phyloP scores from a whole-genome alignment of 2,113 vertebrate genomes.

The Hyperopisus bebe region DNA sequence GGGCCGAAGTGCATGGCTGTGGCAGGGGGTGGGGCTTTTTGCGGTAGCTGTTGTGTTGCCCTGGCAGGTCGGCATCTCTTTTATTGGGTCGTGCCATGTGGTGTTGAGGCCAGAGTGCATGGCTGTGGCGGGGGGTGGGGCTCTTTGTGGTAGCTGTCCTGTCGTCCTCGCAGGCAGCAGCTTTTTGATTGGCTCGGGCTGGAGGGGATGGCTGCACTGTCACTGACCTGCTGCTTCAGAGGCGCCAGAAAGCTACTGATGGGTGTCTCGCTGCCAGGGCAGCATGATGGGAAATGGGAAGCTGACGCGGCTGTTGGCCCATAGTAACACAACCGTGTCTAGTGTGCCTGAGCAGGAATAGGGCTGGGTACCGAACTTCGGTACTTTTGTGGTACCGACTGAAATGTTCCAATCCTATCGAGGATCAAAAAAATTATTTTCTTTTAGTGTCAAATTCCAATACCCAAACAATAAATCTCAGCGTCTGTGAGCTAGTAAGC shows the following conservation, averaged over 20 bases:
- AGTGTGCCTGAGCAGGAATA: neutral
- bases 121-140: neutral
- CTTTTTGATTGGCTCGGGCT: neutral
- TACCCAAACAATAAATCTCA: too few relatives aligned
- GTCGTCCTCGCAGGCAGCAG: neutral
- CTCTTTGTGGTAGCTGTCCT: neutral
- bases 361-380: too few relatives aligned
- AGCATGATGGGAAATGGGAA: slow-evolving; percentile 1
- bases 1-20: neutral
- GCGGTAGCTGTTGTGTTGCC: neutral
- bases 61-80: neutral
- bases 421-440: too few relatives aligned
- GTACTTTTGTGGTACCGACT: too few relatives aligned
- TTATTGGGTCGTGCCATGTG: neutral
- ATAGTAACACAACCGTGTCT: neutral
- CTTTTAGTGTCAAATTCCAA: too few relatives aligned
- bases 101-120: neutral
- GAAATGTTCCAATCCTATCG: too few relatives aligned
- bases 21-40: neutral
- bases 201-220: neutral
- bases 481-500: too few relatives aligned
- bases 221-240: neutral
- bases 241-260: neutral
- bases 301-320: neutral
- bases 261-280: neutral